Conservation (phyloP, 2,113 vertebrate genomes). For the Calypte anna region DNA sequence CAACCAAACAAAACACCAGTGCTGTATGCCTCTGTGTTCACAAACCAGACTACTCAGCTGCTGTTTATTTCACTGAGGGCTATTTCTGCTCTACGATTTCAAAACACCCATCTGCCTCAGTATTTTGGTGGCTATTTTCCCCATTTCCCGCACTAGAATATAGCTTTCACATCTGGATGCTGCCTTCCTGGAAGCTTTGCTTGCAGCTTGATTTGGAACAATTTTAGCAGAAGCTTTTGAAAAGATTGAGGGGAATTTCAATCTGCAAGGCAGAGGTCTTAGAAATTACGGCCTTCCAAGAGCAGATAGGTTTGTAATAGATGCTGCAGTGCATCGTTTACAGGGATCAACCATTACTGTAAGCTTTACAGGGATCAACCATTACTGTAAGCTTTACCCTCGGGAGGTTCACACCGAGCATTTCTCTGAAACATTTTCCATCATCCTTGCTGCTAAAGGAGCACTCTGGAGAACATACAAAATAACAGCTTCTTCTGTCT, state of each 20-base stretch:
- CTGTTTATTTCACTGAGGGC: neutral
- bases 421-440: neutral
- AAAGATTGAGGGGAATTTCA: neutral
- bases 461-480: neutral
- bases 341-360: neutral
- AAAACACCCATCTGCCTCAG: neutral
- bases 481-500: neutral
- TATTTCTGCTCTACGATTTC: neutral
- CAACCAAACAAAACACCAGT: neutral
- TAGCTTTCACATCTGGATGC: rapidly evolving
- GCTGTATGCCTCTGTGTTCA: neutral
- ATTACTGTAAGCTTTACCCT: neutral
- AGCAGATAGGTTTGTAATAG: neutral
- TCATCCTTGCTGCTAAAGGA: neutral
- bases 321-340: neutral
- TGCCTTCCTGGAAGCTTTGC: neutral
- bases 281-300: neutral
- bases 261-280: neutral
- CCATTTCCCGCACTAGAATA: neutral
- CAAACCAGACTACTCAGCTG: neutral
- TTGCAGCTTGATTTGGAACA: neutral
- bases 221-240: neutral
- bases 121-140: neutral
- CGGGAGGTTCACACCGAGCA: neutral
- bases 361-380: neutral